Conservation (phyloP, 2,888 invertebrate species). For the Epirrhoe alternata region DNA sequence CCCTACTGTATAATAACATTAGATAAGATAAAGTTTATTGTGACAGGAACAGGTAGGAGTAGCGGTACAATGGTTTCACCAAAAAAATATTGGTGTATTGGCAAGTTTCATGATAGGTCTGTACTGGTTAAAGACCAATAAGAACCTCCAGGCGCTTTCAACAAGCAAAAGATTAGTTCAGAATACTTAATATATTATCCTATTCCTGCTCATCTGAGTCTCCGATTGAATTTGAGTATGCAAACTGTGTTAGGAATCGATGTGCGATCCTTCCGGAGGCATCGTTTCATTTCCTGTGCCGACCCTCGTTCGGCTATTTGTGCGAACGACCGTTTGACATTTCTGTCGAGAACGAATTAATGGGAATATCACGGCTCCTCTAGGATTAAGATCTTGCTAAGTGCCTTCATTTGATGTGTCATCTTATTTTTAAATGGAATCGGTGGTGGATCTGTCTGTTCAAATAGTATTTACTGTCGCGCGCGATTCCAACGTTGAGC, state of each 20-base stretch:
- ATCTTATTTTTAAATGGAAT: slow-evolving; percentile 11
- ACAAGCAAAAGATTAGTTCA: not conserved
- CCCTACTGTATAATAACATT: no score
- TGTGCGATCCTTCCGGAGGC: slow-evolving; percentile 46
- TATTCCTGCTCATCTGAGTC: slow-evolving; percentile 2
- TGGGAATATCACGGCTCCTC: slow-evolving; percentile 24
- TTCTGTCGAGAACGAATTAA: slow-evolving; percentile 27
- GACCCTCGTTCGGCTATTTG: slow-evolving; percentile 31
- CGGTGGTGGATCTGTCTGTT: not conserved
- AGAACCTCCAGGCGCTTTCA: no score
- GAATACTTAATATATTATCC: not conserved
- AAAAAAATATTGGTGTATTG: no score
- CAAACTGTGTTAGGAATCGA: slow-evolving; percentile 33
- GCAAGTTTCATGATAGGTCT: no score
- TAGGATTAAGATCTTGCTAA: slow-evolving; percentile 14
- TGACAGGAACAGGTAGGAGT: no score
- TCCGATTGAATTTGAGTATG: slow-evolving; percentile 26
- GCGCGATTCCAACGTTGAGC: no score
- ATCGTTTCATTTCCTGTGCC: slow-evolving; percentile 59
- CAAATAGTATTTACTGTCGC: no score
- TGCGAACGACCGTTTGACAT: slow-evolving; percentile 32
- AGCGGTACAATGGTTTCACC: no score
- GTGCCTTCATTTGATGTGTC: not conserved
- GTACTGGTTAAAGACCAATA: no score
- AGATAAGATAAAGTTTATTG: no score